A percentile compares a stretch with the other conserved stretches of the same genome.
Evolutionary conservation across 2,113 vertebrate genomes (phyloP).

Genomic region (Myotis yumanensis): DNA sequence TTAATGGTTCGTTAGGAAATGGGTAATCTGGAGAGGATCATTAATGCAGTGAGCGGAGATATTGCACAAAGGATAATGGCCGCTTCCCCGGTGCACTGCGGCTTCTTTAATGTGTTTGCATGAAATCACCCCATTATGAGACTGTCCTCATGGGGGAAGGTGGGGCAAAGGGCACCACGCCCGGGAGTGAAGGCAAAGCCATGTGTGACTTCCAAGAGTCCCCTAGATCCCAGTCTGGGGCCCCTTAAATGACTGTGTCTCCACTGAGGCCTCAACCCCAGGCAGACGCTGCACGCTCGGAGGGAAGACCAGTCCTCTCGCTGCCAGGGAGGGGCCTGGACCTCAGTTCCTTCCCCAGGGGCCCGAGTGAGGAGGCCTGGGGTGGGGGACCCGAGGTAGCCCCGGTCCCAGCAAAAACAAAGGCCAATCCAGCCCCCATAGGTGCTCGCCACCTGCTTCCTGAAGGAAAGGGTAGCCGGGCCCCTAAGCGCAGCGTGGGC

Average conservation of each 20-base stretch:
- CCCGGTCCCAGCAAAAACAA: not conserved
- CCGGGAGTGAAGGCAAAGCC: not conserved
- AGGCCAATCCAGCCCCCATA: rapidly evolving
- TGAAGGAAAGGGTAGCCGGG: not conserved
- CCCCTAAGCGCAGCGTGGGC: not conserved
- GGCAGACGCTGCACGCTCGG: rapidly evolving
- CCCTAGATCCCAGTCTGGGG: not conserved
- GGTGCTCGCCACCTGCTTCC: not conserved
- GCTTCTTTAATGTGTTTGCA: slow-evolving; percentile 11
- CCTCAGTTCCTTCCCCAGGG: too few species aligned
- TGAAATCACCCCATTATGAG: not conserved
- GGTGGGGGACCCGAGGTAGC: rapidly evolving
- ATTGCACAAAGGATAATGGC: not conserved
- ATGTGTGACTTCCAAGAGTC: not conserved
- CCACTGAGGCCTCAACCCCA: not conserved
- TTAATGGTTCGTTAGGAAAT: slow-evolving; percentile 45
- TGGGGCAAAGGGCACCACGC: not conserved
- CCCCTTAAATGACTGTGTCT: not conserved
- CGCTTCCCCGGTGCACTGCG: not conserved
- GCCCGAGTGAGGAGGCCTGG: not conserved
- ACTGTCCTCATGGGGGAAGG: not conserved
- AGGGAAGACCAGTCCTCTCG: not conserved
- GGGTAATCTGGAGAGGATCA: slow-evolving; percentile 9
- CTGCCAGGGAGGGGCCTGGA: not conserved
- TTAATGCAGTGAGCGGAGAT: not conserved